Base-by-base conservation (phyloP, 2,888 invertebrate genomes). In the Eupithecia dodoneata region DNA sequence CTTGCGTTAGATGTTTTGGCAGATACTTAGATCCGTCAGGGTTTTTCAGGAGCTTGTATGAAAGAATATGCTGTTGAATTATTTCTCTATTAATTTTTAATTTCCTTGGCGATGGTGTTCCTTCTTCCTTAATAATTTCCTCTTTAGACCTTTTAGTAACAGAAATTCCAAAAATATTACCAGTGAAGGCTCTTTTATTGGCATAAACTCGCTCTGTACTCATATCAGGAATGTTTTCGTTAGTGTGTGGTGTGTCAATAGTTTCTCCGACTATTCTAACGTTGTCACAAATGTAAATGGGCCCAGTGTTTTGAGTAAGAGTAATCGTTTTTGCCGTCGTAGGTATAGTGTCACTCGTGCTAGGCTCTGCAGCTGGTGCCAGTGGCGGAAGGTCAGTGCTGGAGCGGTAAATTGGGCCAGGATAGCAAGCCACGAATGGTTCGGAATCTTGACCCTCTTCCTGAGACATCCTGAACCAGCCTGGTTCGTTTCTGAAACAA, bases 31-130 rank as follows among this genome's bases (percentile, higher is more conserved):
- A 30, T 71, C 55, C 47, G 13, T 59, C 71, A 44, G 10, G 55
- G 44, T 71, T 71, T 12, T 4, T 55, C 42, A 59, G 59, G 15
- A 55, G 42, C 15, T 59, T 71, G 55, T 71, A 71, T 71, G 71
- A 71, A 59, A 55, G 55, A 18, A 71, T 71, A 49, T 71, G 71
- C 55, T 71, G 55, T 55, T 71, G 42, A 71, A 71, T 71, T 9
- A 55, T 2, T 44, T 55, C 55, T 59, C 63, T 63, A 6, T 63
- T 63, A 30, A 63, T 63, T 30, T 63, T 30, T 4, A 12, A 30
- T 30, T 63, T 63, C 30, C 12, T 63, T 30, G 63, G 12, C 18
- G 63, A 12, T 12, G 63, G 63, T 4, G 63, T 63, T 63, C 63
- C 63, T 30, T 63, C 63, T 0, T 4, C 30, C 30, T 63, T 63